Percentiles rank a stretch among this genome's conserved stretches.
phyloP scores from a whole-genome alignment of 2,797 vertebrate genomes.

The Alcedo quadribrachys region DNA sequence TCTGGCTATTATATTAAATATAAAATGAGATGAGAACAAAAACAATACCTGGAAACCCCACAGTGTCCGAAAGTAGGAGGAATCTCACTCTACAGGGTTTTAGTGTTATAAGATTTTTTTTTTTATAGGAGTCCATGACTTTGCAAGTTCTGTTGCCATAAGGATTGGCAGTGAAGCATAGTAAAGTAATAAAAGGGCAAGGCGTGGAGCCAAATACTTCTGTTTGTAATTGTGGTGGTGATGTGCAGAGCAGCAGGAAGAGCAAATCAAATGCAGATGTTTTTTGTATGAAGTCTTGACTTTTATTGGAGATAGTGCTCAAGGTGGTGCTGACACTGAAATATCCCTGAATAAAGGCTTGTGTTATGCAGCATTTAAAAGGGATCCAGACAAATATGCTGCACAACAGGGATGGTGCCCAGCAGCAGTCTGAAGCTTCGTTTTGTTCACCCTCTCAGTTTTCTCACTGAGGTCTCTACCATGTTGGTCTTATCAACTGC shows the following conservation, averaged over 20 bases:
- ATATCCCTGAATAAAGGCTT: background rate
- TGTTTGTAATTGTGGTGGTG: conserved; percentile 69
- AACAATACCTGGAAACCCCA: conserved; percentile 70
- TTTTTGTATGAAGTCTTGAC: conserved; percentile 6
- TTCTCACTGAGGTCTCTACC: background rate
- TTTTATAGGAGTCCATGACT: conserved; percentile 63
- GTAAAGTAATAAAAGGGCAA: conserved; percentile 70
- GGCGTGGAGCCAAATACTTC: conserved; percentile 58
- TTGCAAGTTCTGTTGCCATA: conserved; percentile 72
- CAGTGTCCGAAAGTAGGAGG: conserved; percentile 17
- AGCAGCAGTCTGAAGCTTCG: background rate
- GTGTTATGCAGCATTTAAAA: background rate
- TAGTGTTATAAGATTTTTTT: background rate
- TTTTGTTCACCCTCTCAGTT: background rate
- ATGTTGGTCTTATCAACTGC: background rate
- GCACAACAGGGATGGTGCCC: rapidly evolving
- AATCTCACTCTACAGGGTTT: background rate
- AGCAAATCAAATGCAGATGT: conserved; percentile 66
- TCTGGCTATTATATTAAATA: conserved; percentile 68
- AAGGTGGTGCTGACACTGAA: conserved; percentile 26
- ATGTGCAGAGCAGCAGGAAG: conserved; percentile 67
- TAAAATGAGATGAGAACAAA: conserved; percentile 47
- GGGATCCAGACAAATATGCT: background rate
- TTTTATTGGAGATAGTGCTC: conserved; percentile 35
- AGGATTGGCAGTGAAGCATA: conserved; percentile 66